Conservation (phyloP, 2,888 invertebrate genomes). For the Nymphalis urticae region DNA sequence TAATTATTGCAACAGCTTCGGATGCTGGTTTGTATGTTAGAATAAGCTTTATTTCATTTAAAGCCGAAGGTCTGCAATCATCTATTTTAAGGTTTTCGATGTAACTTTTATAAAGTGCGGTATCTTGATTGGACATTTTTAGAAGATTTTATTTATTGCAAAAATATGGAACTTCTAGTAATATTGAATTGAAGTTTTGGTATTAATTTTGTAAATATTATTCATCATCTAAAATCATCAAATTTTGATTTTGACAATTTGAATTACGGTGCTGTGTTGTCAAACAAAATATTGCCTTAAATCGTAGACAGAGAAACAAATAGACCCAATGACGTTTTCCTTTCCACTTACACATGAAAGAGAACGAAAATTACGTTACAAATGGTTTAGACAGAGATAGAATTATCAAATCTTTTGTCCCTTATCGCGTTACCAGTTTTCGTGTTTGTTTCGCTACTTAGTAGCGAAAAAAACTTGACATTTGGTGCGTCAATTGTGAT, state of each 20-base stretch:
- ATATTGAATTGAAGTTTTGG: no score
- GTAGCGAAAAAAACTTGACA: no score
- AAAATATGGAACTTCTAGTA: neutral
- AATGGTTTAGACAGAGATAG: no score
- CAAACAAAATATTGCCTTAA: neutral
- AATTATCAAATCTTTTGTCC: no score
- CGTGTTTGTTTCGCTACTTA: no score
- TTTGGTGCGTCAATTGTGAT: no score
- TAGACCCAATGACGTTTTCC: no score
- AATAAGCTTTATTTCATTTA: slow-evolving; percentile 67
- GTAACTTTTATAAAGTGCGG: slow-evolving; percentile 56
- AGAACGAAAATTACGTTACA: no score
- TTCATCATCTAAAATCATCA: neutral
- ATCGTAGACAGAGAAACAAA: no score
- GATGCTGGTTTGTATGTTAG: slow-evolving; percentile 55
- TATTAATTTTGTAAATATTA: neutral
- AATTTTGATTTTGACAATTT: slow-evolving; percentile 17
- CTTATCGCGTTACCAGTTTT: no score
- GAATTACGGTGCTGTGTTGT: neutral
- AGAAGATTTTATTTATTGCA: neutral
- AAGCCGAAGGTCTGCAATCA: slow-evolving; percentile 55
- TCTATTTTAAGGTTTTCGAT: slow-evolving; percentile 57
- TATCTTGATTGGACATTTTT: slow-evolving; percentile 51
- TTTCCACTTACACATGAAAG: no score
- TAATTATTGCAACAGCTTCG: slow-evolving; percentile 55